Base-by-base conservation (phyloP, 2,797 vertebrate species). In the Spinibarbus caldwelli region DNA sequence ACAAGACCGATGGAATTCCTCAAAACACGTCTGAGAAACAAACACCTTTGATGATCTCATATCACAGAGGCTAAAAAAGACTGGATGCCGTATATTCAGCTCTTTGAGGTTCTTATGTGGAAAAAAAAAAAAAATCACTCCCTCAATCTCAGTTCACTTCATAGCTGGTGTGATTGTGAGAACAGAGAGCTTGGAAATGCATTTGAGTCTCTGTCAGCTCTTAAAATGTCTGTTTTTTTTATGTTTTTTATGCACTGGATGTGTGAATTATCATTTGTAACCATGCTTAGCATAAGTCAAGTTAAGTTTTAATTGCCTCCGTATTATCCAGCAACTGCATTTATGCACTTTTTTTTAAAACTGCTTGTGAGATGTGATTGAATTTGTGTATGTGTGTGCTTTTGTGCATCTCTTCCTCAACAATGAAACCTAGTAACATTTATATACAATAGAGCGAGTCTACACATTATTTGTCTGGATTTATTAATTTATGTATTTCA, bases 1-100 rank as follows among this genome's bases (percentile, higher is more conserved):
- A 82, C 49, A 76, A 67, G 31, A 52, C 43, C 43, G 23, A 76
- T 66, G 23, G 6, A 66, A 76, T 38, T 76, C 41, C 59, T 38
- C 31, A 52, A 43, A 76, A 66, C 72, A 52, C 43, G 8, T 64
- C 43, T 83, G 43, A 9, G 31, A 76, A 41, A 76, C 72, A 76
- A 76, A 49, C 72, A 83, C 71, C 71, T 76, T 83, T 83, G 72
- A 83, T 83, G 43, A 83, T 76, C 31, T 83, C 43, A 38, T 83
- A 76, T 83, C 81, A 83, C 59, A 15, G 5, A 41, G 72, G 72
- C 45, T 76, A 76, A 47, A 76, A 66, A 73, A 47, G 57, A 67
- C 72, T 45, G 45, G 23, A 36, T 67, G 72, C 41, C 6, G 6
- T 67, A 26, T 67, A 66, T 66, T 52, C 14, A 0, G 17, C 59